Base-by-base conservation (phyloP, 2,888 invertebrate genomes). In the Philereme vetulata region DNA sequence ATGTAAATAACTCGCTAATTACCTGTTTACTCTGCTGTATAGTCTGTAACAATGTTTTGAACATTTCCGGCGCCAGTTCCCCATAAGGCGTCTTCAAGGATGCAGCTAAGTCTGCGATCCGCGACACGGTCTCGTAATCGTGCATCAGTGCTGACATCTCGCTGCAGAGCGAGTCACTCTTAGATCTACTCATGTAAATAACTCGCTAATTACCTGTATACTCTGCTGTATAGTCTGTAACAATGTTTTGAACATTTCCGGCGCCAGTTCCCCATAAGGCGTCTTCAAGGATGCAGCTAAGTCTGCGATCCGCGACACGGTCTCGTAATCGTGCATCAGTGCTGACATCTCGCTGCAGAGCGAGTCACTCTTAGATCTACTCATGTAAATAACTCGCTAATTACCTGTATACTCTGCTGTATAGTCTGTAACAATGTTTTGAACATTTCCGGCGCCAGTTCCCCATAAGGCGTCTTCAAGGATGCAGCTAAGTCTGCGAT, bases 61-160 rank as follows among this genome's bases (percentile, higher is more conserved):
- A 95, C 69, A 94, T 93, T 56, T 97, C 96, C 1, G 95, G 93
- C 59, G 95, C 95, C 58, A 98, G 88, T 67, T 95, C 97, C 71
- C 95, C 94, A 84, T 97, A 96, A 48, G 94, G 93, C 50, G 94
- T 93, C 67, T 95, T 94, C 40, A 98, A 92, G 1, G 96, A 95
- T 5, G 95, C 94, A 32, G 96, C 95, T 56, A 98, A 91, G 80
- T 97, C 96, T 34, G 95, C 95, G 80, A 98, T 96, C 66, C 98
- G 93, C 66, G 97, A 97, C 77, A 98, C 95, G 0, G 98, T 95
- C 84, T 97, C 97, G 82, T 97, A 97, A 90, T 98, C 98, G 87
- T 98, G 97, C 96, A 98, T 97, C 56, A 98, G 93, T 70, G 97
- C 95, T 73, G 96, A 97, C 96, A 98, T 97, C 89, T 98, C 98